Evolutionary conservation across 2,888 invertebrate species (phyloP).

Genomic region (Caprella mutica): DNA sequence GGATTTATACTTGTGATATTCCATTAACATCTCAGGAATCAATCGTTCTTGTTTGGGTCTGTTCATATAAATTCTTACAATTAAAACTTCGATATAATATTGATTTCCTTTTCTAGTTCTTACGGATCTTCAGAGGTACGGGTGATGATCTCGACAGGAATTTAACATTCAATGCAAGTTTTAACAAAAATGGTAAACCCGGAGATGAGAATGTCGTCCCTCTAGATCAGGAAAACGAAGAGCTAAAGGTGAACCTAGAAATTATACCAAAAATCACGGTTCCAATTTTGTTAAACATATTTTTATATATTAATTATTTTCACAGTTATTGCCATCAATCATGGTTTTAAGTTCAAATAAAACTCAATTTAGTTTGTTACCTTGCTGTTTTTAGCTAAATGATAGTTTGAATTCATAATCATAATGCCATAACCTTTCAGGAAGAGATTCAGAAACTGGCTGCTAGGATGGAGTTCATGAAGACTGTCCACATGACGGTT

Average conservation of each 20-base stretch:
- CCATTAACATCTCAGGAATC: too few relatives aligned
- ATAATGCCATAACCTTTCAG: conserved; percentile 43
- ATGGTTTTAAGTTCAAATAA: too few relatives aligned
- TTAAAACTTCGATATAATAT: too few relatives aligned
- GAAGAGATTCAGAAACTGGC: conserved; percentile 84
- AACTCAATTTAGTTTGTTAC: too few relatives aligned
- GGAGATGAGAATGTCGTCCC: conserved; percentile 68
- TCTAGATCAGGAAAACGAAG: conserved; percentile 79
- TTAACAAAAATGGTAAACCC: conserved; percentile 73
- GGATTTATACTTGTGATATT: too few relatives aligned
- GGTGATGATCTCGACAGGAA: conserved; percentile 86
- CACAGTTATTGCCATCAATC: too few relatives aligned
- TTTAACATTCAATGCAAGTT: conserved; percentile 70
- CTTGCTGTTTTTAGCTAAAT: too few relatives aligned
- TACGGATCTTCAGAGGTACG: conserved; percentile 68
- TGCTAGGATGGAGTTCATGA: conserved; percentile 85
- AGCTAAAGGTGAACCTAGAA: conserved; percentile 60
- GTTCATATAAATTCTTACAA: too few relatives aligned
- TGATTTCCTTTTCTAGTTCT: conserved; percentile 48
- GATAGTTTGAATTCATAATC: background rate
- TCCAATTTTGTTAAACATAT: too few relatives aligned
- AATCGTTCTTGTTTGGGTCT: background rate
- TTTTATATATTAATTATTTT: too few relatives aligned
- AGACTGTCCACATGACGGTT: conserved; percentile 85
- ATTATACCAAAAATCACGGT: background rate